A percentile compares a stretch with the other conserved stretches of the same genome.
Conservation (phyloP, 1,140 invertebrate species). For the Drosophila lini region DNA sequence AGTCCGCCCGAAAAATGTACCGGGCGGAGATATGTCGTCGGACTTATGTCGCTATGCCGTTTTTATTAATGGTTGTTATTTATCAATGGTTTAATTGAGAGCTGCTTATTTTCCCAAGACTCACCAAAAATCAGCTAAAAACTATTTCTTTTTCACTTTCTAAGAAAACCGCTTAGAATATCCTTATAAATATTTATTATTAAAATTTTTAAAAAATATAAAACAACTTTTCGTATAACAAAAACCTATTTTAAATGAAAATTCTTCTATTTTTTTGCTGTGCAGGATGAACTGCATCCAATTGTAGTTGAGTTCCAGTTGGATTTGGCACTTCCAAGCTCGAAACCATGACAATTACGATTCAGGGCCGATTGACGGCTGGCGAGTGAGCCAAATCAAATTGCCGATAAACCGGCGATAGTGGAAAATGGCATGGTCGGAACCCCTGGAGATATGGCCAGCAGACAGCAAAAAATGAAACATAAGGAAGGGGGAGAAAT, state of each 20-base stretch:
- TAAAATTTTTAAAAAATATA: background rate
- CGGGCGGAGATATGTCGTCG: no score
- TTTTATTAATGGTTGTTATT: no score
- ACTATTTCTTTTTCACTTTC: no score
- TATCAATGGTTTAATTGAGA: no score
- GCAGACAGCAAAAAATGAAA: background rate
- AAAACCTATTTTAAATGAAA: background rate
- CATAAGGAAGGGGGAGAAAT: background rate
- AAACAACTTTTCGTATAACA: background rate
- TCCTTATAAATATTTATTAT: background rate
- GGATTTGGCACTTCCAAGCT: conserved; percentile 40
- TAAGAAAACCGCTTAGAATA: no score
- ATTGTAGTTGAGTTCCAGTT: conserved; percentile 25
- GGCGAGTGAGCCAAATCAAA: conserved; percentile 66
- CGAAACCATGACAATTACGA: conserved; percentile 59
- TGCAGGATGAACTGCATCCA: conserved; percentile 27
- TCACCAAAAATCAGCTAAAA: no score
- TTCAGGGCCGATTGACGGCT: conserved; percentile 60
- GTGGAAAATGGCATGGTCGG: conserved; percentile 68
- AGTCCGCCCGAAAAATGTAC: no score
- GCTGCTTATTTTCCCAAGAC: no score
- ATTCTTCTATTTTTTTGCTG: background rate
- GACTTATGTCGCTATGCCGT: no score
- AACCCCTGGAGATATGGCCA: conserved; percentile 22
- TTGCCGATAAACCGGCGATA: conserved; percentile 67